phyloP scores from a whole-genome alignment of 2,797 vertebrate genomes.

The Coreius guichenoti region DNA sequence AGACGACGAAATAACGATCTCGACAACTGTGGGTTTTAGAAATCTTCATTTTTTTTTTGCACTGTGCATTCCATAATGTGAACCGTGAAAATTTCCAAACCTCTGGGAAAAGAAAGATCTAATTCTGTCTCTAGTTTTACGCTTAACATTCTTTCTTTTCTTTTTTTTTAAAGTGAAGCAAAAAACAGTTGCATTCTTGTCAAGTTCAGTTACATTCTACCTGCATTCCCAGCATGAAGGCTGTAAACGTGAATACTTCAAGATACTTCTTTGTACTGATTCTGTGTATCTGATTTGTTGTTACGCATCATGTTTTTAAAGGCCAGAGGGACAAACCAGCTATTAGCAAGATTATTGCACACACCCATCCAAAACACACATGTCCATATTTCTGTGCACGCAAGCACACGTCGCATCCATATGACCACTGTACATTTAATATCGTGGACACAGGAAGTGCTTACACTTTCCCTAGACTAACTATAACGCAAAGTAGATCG shows the following conservation, averaged over 20 bases:
- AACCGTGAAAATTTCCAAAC: conserved; percentile 78
- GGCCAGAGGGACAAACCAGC: conserved; percentile 45
- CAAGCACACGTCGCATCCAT: background rate
- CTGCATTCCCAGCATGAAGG: conserved; percentile 34
- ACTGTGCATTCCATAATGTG: conserved; percentile 87
- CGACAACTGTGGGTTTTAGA: conserved; percentile 36
- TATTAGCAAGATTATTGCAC: conserved; percentile 42
- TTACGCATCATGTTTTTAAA: conserved; percentile 23
- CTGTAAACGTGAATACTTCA: conserved; percentile 24
- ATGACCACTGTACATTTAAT: conserved; percentile 47
- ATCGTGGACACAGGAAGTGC: conserved; percentile 45
- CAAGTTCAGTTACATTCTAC: conserved; percentile 14
- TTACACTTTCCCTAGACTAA: conserved; percentile 22
- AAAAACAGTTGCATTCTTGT: conserved; percentile 8
- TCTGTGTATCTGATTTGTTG: conserved; percentile 21
- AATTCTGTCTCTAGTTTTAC: conserved; percentile 68
- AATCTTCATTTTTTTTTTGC: conserved; percentile 69
- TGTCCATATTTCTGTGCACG: conserved; percentile 2
- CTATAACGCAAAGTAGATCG: conserved; percentile 21
- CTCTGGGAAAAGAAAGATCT: conserved; percentile 71
- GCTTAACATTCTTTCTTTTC: background rate
- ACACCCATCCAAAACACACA: conserved; percentile 27
- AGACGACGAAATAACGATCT: conserved; percentile 28
- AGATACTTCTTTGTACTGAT: conserved; percentile 27
- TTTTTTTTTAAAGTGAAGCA: conserved; percentile 30